Conservation (phyloP, 2,797 vertebrate genomes). For the Leptatherina wallacei region DNA sequence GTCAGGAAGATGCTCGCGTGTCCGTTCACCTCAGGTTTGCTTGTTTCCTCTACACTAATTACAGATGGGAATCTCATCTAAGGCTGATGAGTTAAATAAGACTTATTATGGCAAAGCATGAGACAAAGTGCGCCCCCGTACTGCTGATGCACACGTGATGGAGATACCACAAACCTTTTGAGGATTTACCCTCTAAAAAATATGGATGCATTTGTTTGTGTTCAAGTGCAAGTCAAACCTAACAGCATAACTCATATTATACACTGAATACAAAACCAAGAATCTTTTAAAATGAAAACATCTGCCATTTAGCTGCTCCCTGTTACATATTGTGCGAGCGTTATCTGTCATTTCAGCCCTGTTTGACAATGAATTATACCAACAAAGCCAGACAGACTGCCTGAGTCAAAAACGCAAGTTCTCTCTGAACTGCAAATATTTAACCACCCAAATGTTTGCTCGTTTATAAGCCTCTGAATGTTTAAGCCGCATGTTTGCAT, state of each 20-base stretch:
- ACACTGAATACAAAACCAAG: neutral
- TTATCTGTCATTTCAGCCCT: neutral
- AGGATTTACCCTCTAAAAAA: neutral
- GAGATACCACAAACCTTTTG: neutral
- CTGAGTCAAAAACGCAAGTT: conserved; percentile 9
- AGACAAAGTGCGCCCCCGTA: conserved; percentile 25
- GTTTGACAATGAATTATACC: conserved; percentile 7
- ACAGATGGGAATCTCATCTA: conserved; percentile 62
- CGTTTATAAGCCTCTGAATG: conserved; percentile 3
- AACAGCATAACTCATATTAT: no score
- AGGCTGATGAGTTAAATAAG: conserved; percentile 41
- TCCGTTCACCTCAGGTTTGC: conserved; percentile 52
- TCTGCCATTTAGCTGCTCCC: conserved; percentile 37
- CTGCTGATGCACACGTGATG: conserved; percentile 11
- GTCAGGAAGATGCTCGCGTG: conserved; percentile 15
- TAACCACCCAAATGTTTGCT: conserved; percentile 21
- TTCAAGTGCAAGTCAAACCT: no score
- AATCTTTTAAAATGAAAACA: neutral
- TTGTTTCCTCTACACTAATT: conserved; percentile 58
- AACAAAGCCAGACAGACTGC: conserved; percentile 18
- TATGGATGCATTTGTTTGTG: neutral
- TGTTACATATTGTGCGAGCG: neutral
- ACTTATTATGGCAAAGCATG: conserved; percentile 16
- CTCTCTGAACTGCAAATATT: conserved; percentile 19
- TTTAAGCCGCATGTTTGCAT: conserved; percentile 11